A percentile compares a stretch with the other conserved stretches of the same genome.
Evolutionary conservation across 2,113 vertebrate genomes (phyloP).

Genomic region (Myotis lucifugus): DNA sequence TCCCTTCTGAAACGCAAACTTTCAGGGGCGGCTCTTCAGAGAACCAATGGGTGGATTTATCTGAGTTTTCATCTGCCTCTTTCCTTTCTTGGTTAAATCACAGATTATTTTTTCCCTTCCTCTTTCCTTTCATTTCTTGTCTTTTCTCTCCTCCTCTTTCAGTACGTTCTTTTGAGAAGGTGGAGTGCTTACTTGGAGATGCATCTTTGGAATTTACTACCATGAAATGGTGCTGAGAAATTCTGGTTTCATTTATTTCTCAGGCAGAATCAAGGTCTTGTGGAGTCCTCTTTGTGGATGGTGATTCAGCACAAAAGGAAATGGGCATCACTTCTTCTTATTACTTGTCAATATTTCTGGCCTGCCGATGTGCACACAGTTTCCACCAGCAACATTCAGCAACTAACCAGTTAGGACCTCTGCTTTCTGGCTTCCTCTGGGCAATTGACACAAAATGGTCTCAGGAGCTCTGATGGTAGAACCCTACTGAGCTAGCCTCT

Average conservation of each 20-base stretch:
- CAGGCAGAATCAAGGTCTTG: conserved; percentile 4
- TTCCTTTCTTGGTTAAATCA: neutral
- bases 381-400: neutral
- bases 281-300: neutral
- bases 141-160: neutral
- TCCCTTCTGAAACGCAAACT: neutral
- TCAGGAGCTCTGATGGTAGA: neutral
- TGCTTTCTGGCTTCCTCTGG: neutral
- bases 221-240: neutral
- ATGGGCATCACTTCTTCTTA: neutral
- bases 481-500: neutral
- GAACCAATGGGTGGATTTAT: neutral
- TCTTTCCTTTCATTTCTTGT: neutral
- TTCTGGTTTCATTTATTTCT: neutral
- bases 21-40: neutral
- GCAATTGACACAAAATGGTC: neutral
- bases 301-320: neutral
- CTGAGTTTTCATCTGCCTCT: conserved; percentile 7
- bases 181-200: neutral
- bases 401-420: neutral
- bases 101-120: neutral
- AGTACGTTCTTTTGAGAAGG: neutral
- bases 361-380: neutral
- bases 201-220: neutral
- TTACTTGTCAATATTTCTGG: neutral